phyloP scores from a whole-genome alignment of 2,888 invertebrate genomes.

The Cryptophagus acutangulus region DNA sequence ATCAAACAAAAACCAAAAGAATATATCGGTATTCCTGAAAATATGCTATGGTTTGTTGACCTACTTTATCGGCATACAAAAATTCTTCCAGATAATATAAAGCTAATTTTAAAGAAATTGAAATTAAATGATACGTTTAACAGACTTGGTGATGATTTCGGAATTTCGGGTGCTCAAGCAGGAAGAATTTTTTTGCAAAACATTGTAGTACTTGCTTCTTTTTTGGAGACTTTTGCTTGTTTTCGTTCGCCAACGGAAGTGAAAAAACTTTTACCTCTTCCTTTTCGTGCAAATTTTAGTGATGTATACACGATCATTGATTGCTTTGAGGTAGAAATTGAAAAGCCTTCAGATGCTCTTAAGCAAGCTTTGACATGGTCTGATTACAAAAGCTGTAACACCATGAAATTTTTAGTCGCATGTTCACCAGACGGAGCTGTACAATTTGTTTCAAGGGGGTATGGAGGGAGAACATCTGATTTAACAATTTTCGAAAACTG shows the following conservation, averaged over 20 bases:
- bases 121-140: not conserved
- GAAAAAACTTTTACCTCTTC: not conserved
- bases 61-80: no score
- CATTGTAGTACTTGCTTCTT: not conserved
- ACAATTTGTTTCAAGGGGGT: constrained; percentile 17
- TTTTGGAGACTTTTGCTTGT: not conserved
- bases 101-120: not conserved
- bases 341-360: constrained; percentile 14
- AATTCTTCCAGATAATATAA: no score
- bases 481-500: constrained; percentile 15
- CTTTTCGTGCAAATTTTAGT: not conserved
- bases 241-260: not conserved
- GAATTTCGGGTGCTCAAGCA: not conserved
- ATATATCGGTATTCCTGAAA: no score
- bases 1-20: no score
- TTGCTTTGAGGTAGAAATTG: constrained; percentile 18
- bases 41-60: no score
- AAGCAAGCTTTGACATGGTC: constrained; percentile 17
- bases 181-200: not conserved
- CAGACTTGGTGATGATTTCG: not conserved
- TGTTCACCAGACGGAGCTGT: constrained; percentile 16
- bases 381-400: constrained; percentile 18
- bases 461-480: constrained; percentile 16
- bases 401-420: constrained; percentile 18
- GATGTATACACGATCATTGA: constrained; percentile 10